These are phyloP conservation scores for Harpagifer antarcticus DNA, from an alignment of 2,797 vertebrate species.

Conservation along the genomic window DNA sequence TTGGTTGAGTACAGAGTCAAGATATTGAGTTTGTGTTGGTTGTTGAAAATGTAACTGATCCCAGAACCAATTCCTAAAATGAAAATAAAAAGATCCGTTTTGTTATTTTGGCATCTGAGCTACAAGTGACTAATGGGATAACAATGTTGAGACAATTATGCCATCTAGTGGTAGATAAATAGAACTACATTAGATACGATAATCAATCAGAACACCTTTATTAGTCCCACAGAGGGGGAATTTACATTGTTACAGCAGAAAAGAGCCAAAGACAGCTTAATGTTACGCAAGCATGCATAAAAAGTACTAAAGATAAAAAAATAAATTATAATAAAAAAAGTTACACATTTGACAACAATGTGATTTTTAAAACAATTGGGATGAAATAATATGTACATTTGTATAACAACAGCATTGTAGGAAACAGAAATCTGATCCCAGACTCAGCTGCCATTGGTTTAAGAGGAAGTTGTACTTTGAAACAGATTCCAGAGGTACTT, in stretches of 20 bases:
- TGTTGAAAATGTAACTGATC: slow-evolving; percentile 77
- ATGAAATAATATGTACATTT: neutral
- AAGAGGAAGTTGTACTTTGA: neutral
- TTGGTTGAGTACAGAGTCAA: slow-evolving; percentile 93
- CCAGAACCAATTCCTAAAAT: slow-evolving; percentile 76
- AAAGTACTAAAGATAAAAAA: too few species aligned
- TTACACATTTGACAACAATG: too few species aligned
- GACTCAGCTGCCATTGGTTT: neutral
- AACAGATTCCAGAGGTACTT: neutral
- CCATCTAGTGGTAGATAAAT: slow-evolving; percentile 49
- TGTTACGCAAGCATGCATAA: too few species aligned
- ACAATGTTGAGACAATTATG: slow-evolving; percentile 4
- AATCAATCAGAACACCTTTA: too few species aligned
- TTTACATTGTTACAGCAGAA: too few species aligned
- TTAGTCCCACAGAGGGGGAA: too few species aligned
- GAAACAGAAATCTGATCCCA: neutral
- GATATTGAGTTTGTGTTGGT: slow-evolving; percentile 92
- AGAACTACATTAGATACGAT: slow-evolving; percentile 20
- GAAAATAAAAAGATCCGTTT: neutral
- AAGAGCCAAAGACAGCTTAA: too few species aligned
- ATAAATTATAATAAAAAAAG: too few species aligned
- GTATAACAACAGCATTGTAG: neutral
- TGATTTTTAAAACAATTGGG: too few species aligned
- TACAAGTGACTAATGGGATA: neutral
- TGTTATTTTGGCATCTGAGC: neutral